Base-by-base conservation (phyloP, 1,140 invertebrate species). In the Pachypeltis micranthus region DNA sequence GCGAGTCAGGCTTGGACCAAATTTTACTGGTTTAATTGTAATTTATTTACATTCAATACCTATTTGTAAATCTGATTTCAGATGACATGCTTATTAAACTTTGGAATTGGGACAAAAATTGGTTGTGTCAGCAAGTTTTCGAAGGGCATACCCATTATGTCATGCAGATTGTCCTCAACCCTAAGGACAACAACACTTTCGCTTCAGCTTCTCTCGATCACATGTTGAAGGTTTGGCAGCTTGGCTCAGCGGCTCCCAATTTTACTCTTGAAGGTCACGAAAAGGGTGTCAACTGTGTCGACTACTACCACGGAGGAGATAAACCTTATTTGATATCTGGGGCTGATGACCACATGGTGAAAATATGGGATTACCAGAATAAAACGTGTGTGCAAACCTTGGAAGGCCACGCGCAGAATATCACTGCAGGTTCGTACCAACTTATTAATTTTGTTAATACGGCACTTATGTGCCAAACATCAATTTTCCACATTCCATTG, bases 151-250 rank as follows among this genome's bases (percentile, higher is more conserved):
- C 93, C 0, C 97, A 99, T 74, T 99, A 99, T 73, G 95, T 99
- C 0, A 99, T 99, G 97, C 95, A 99, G 76, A 91, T 99, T 70
- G 95, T 96, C 0, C 92, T 99, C 67, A 99, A 99, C 78, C 97
- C 97, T 0, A 99, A 99, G 75, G 97, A 99, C 73, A 99, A 98
- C 74, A 99, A 99, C 73, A 98, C 96, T n/a, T 99, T 99, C 79
- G 97, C 96, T 2, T 96, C 92, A 72, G 97, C 96, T 25, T 98
- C 96, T 23, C 79, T 99, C 1, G 97, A 99, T 76, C 85, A 93
- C 66, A 98, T 94, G 1, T 86, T 99, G 3, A 99, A 99, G 82
- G 91, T 97, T 12, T 98, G 95, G 95, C 94, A 98, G 71, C 79
- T 98, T 19, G 97, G 96, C 1, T 97, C 95, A 0, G 85, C 87